Evolutionary conservation across 2,888 invertebrate species (phyloP), one percentile per base, ranked within the genome.

Genomic region (Microchrysa polita): DNA sequence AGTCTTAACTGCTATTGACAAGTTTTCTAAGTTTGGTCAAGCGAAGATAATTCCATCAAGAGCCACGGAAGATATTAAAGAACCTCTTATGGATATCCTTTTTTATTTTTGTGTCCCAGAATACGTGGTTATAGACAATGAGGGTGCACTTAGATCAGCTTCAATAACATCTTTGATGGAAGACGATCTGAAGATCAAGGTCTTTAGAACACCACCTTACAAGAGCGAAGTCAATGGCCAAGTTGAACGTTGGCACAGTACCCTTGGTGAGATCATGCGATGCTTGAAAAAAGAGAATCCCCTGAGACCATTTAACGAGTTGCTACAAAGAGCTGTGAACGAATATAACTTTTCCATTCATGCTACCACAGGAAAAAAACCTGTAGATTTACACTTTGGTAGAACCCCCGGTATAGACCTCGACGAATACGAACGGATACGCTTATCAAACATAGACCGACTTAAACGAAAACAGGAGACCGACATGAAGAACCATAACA

Each of bases 271-370:
- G 16, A 22, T 57, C 5, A 20, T 57, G 57, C 18, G 57, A 22
- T 57, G 57, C 22, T 14, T 57, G 14, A 57, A 57, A 22, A 57
- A 57, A 20, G 9, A 57, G 7, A 23, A 23, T 5, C 57, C 57
- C 7, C 22, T 23, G 5, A 14, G 57, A 5, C 9, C 57, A 22
- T 57, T 57, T 16, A 16, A 57, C 5, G 16, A n/a, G 4, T 14
- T 57, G 7, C 14, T 57, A 5, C 20, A 57, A 14, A 9, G 57
- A n/a, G 22, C 42, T 2, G 74, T 16, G 34, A 74, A 48, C 40
- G 73, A 48, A 7, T 76, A 76, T 42, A 76, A 74, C n/a, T 42
- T 53, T n/a, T 72, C 60, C 2, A 73, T 74, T 23, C 77, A 77
- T 16, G 74, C 76, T 1, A 74, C 73, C 1, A 76, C 69, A 2